Conservation (phyloP, 2,888 invertebrate species). For the Subacronicta megacephala region DNA sequence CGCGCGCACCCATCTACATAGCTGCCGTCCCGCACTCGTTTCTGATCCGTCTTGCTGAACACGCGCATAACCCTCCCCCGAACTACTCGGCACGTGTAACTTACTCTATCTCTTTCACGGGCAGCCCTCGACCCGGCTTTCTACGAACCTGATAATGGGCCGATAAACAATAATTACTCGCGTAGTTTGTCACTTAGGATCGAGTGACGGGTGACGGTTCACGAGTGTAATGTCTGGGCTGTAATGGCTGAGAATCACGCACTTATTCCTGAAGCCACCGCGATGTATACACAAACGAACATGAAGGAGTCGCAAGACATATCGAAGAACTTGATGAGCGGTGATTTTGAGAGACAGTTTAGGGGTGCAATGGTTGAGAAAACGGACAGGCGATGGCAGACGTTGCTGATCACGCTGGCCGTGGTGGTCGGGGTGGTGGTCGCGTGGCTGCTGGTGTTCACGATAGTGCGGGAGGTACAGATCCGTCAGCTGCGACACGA, state of each 20-base stretch:
- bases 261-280: constrained; percentile 74
- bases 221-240: constrained; percentile 74
- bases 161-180: constrained; percentile 73
- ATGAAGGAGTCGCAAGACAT: constrained; percentile 79
- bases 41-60: constrained; percentile 68
- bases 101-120: constrained; percentile 57
- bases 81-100: constrained; percentile 65
- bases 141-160: constrained; percentile 77
- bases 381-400: constrained; percentile 64
- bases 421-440: constrained; percentile 69
- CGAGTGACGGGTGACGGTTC: constrained; percentile 60
- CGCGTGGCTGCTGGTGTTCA: constrained; percentile 75
- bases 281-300: constrained; percentile 81
- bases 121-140: constrained; percentile 63
- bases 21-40: constrained; percentile 65
- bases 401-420: constrained; percentile 66
- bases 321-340: constrained; percentile 84
- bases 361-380: constrained; percentile 70
- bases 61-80: constrained; percentile 65
- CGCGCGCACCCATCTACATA: constrained; percentile 50
- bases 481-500: constrained; percentile 74
- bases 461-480: constrained; percentile 79
- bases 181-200: constrained; percentile 56
- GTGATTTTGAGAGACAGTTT: constrained; percentile 83
- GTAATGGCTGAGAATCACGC: constrained; percentile 84